Evolutionary conservation across 2,888 invertebrate genomes (phyloP).

Genomic region (Melieria crassipennis): DNA sequence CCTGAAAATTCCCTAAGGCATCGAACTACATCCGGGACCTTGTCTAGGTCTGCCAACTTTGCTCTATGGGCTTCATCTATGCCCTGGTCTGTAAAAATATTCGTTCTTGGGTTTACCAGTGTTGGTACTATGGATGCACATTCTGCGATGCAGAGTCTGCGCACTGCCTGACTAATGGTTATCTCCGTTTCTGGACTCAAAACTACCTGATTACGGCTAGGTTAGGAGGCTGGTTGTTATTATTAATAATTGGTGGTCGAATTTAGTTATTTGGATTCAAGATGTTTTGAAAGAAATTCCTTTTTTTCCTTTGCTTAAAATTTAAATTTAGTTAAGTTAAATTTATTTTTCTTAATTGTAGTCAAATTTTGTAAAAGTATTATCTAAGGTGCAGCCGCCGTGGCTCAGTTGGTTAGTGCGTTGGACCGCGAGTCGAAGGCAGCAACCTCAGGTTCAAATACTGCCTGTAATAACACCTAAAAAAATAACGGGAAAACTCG

Average conservation of each 20-base stretch:
- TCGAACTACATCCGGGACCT: too few species aligned
- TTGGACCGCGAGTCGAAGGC: too few species aligned
- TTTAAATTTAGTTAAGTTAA: neutral
- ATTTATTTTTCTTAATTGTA: too few species aligned
- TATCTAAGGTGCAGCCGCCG: too few species aligned
- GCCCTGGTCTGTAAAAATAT: constrained; percentile 4
- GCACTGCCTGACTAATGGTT: constrained; percentile 6
- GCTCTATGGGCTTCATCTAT: constrained; percentile 15
- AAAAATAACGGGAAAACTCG: too few species aligned
- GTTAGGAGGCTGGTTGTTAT: constrained; percentile 7
- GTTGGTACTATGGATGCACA: too few species aligned
- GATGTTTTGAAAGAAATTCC: neutral
- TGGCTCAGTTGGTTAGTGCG: too few species aligned
- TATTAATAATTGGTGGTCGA: constrained; percentile 1
- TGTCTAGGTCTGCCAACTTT: neutral
- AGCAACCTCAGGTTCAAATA: too few species aligned
- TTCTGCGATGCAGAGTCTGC: too few species aligned
- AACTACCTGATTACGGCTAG: neutral
- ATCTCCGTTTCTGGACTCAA: neutral
- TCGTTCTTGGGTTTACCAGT: constrained; percentile 14
- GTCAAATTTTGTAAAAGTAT: too few species aligned
- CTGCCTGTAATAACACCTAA: too few species aligned
- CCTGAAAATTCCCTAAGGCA: too few species aligned
- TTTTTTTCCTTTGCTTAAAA: neutral
- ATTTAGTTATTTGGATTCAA: constrained; percentile 13